Base-by-base conservation (phyloP, 1,140 invertebrate genomes). In the Neoseiulus cucumeris region DNA sequence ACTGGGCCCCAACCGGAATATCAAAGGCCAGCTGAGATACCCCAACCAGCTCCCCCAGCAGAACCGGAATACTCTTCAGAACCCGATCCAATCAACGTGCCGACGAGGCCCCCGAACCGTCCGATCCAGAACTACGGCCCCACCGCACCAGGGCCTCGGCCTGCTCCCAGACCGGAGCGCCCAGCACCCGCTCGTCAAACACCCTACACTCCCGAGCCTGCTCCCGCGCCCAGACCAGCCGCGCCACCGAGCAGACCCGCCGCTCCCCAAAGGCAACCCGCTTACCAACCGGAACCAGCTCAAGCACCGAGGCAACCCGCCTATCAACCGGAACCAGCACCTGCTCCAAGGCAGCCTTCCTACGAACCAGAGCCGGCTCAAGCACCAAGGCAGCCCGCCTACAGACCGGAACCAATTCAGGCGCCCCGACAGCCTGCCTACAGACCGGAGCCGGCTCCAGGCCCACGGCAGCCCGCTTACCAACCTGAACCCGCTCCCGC, bases 71-170 rank as follows among this genome's bases (percentile, higher is more conserved):
- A 59, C 22, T n/a, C 17, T 2, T 20, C 51, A 14, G 51, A 59
- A 33, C 51, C 51, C 17, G 51, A 14, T 20, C 51, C 51, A 17
- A 14, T 29, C 2, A 59, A 25, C 22, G 51, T 59, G 17, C 51
- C 51, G 4, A 59, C 51, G 25, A 12, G 51, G 9, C 51, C 51
- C 22, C 51, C 51, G 14, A 59, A 25, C 14, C 25, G 22, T 25
- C 51, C 51, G 25, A 59, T 59, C 22, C 51, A 59, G 22, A 59
- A 59, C 51, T 59, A 59, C 22, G 51, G 14, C 17, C 51, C 51
- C 22, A 25, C 22, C 14, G 6, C n/a, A 1, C 25, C 12, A 17
- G 51, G 51, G 22, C 51, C 51, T 25, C 25, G 51, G 25, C 17
- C 14, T 14, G 51, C 14, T 4, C 45, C 45, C 14, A 25, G 7